Conservation (phyloP, 2,113 vertebrate genomes). For the Zapornia atra region DNA sequence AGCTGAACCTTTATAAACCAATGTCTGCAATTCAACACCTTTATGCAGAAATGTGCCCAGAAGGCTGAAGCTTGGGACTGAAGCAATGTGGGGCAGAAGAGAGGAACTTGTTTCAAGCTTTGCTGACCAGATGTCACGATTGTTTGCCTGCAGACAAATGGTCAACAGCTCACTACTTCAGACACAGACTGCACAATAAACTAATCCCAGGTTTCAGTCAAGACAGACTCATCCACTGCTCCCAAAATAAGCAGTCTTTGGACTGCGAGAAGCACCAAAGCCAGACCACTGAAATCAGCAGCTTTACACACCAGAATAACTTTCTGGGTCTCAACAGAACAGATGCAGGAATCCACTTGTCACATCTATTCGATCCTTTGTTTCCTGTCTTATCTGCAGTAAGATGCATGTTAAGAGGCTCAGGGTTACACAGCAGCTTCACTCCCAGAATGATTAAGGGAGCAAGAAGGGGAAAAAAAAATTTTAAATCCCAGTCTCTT, state of each 20-base stretch:
- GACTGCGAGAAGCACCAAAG: not conserved
- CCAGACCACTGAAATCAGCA: not conserved
- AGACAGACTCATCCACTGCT: not conserved
- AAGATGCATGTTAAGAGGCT: not conserved
- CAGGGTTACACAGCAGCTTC: not conserved
- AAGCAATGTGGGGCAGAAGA: not conserved
- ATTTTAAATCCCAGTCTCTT: not conserved
- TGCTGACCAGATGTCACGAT: not conserved
- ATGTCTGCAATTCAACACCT: not conserved
- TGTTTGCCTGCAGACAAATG: not conserved
- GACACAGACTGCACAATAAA: not conserved
- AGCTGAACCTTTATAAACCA: not conserved
- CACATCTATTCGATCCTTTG: not conserved
- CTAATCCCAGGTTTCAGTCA: not conserved
- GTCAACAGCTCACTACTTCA: not conserved
- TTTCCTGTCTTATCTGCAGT: not conserved
- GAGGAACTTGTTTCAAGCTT: not conserved
- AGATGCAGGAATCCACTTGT: not conserved
- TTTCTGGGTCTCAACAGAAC: not conserved
- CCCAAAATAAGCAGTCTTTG: fast-evolving
- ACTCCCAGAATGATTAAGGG: not conserved
- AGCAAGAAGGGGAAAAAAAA: not conserved
- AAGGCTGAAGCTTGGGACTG: not conserved
- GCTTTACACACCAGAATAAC: not conserved
- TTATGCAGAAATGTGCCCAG: not conserved